phyloP scores from a whole-genome alignment of 2,888 invertebrate genomes.

The Silvanus unidentatus region DNA sequence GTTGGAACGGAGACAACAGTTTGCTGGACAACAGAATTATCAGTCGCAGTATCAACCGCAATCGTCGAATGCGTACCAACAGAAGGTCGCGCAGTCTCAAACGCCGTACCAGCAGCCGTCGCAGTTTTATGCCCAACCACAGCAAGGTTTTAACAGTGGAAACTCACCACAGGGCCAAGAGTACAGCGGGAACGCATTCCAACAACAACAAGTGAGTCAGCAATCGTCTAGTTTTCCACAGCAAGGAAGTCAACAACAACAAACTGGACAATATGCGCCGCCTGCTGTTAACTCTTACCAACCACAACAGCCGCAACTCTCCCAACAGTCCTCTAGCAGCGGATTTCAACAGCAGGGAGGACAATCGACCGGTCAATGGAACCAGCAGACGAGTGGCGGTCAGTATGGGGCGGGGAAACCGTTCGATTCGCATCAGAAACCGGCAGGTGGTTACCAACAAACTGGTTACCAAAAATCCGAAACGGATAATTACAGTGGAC shows the following conservation, averaged over 20 bases:
- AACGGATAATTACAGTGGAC: constrained; percentile 16
- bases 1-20: constrained; percentile 17
- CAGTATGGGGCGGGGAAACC: constrained; percentile 4
- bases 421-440: background rate
- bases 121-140: background rate
- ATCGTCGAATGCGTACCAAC: constrained; percentile 6
- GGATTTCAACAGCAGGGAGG: constrained; percentile 7
- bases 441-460: constrained; percentile 3
- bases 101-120: constrained; percentile 7
- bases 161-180: constrained; percentile 5
- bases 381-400: constrained; percentile 7
- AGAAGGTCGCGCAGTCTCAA: constrained; percentile 4
- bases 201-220: constrained; percentile 2
- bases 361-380: constrained; percentile 2
- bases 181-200: background rate
- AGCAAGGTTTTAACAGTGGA: too few species aligned
- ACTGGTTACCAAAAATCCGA: background rate
- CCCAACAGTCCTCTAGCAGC: constrained; percentile 8
- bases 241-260: background rate
- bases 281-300: constrained; percentile 11
- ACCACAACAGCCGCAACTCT: constrained; percentile 14
- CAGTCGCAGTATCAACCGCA: constrained; percentile 8
- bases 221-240: background rate
- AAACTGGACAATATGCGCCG: constrained; percentile 10
- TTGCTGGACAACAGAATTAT: constrained; percentile 11